Base-by-base conservation (phyloP, 64 coral and sea anemone genomes). In the Trachythela sp. region DNA sequence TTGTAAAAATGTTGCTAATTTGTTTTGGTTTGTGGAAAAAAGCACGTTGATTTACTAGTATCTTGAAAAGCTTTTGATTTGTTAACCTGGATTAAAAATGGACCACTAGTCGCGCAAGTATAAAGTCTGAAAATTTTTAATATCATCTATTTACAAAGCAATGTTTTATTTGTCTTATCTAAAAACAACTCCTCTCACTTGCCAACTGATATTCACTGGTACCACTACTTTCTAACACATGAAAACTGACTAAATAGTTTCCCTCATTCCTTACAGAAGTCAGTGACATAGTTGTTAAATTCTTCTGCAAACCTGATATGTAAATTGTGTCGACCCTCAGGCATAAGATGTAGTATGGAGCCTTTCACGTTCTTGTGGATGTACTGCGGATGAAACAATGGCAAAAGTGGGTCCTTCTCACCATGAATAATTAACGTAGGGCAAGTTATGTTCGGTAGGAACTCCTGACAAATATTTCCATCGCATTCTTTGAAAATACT, bases 241-340 rank as follows among this genome's bases (percentile, higher is more conserved):
- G 42, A 45, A 45, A 45, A 45, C 42, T 6, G 42, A 45, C 11
- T 11, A 45, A 45, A 45, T 45, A 45, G 11, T 45, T 6, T 6
- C 42, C 11, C 42, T 45, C 11, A 45, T 45, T 45, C 42, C 11
- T 45, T 45, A 45, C 42, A 45, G 11, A 45, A 45, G 11, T 45
- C 42, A 6, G 33, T 80, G 0, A 80, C 75, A 4, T 37, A 38
- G 8, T 80, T 80, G 31, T 80, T 80, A 80, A 80, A 80, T 37
- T 80, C 75, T 30, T 80, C 75, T 0, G 75, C 75, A 80, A 38
- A 80, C 20, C 75, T 80, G 32, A 80, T n/a, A 80, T 80, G 75
- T 80, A 80, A 39, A 80, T 80, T 80, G 31, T 80, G 75, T 2
- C 38, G 32, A 9, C 75, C 75, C 20, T 80, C 75, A 30, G 75